phyloP scores from a whole-genome alignment of 2,888 invertebrate species.

The Xestia sexstrigata region DNA sequence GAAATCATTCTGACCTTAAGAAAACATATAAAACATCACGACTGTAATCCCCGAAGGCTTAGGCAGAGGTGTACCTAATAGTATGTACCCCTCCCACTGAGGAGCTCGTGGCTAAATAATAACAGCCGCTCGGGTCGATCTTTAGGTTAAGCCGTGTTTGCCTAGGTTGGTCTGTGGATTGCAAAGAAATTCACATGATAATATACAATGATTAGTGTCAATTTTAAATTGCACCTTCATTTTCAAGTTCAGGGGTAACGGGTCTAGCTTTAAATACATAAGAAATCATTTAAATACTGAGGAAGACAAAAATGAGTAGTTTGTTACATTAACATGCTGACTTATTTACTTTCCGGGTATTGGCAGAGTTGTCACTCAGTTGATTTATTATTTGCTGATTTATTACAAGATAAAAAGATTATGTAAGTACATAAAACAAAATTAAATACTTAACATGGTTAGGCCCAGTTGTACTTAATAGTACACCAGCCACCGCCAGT shows the following conservation, averaged over 20 bases:
- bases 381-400: background rate
- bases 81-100: no score
- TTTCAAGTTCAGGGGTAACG: constrained; percentile 34
- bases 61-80: no score
- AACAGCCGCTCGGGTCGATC: no score
- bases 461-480: no score
- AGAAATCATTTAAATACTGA: constrained; percentile 41
- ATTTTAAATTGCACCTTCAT: constrained; percentile 6
- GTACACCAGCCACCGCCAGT: no score
- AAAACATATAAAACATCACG: background rate
- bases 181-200: background rate
- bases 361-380: constrained; percentile 23
- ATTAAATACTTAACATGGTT: no score
- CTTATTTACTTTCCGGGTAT: constrained; percentile 36
- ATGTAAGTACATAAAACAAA: no score
- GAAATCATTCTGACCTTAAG: background rate
- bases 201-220: fast-evolving
- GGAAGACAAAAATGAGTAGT: constrained; percentile 33
- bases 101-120: no score
- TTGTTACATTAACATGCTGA: constrained; percentile 5
- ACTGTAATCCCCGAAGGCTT: no score
- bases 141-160: no score
- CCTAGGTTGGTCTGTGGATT: no score
- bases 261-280: constrained; percentile 37
- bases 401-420: background rate